A percentile compares a stretch with the other conserved stretches of the same genome.
These are phyloP conservation scores for Apotomis capreana DNA, from an alignment of 2,888 invertebrate species.

Conservation along the genomic window DNA sequence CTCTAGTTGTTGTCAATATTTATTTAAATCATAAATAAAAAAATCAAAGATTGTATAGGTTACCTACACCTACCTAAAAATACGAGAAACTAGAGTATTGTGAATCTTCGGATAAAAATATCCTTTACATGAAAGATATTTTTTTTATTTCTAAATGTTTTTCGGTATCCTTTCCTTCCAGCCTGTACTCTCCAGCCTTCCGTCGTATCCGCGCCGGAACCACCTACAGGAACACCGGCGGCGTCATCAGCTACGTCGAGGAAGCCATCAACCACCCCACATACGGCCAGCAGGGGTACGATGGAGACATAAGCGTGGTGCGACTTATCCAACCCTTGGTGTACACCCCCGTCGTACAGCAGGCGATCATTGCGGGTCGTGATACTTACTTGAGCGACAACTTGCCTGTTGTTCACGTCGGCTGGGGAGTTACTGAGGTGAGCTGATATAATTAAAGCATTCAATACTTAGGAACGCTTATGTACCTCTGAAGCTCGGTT, in stretches of 20 bases:
- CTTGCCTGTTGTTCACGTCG: slow-evolving; percentile 55
- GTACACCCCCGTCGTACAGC: slow-evolving; percentile 51
- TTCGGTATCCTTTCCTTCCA: slow-evolving; percentile 41
- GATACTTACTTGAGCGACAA: slow-evolving; percentile 48
- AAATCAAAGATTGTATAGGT: too few relatives aligned
- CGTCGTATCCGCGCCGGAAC: slow-evolving; percentile 66
- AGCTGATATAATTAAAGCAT: slow-evolving; percentile 39
- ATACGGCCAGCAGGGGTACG: slow-evolving; percentile 49
- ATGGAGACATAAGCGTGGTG: slow-evolving; percentile 61
- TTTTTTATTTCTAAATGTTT: too few relatives aligned
- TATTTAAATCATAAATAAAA: too few relatives aligned
- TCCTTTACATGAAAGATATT: too few relatives aligned
- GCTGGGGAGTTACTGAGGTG: slow-evolving; percentile 62
- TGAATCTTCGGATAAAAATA: too few relatives aligned
- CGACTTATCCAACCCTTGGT: slow-evolving; percentile 46
- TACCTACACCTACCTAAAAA: too few relatives aligned
- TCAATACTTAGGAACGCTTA: too few relatives aligned
- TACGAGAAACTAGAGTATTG: too few relatives aligned
- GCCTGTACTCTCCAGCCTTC: slow-evolving; percentile 46
- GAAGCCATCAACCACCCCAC: slow-evolving; percentile 55
- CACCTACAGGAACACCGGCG: slow-evolving; percentile 59
- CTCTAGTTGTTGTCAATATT: too few relatives aligned
- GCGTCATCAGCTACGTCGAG: slow-evolving; percentile 50
- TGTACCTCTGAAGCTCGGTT: too few relatives aligned
- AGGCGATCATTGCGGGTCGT: slow-evolving; percentile 48